Conservation (phyloP, 2,113 vertebrate species). For the Sclerurus mexicanus region DNA sequence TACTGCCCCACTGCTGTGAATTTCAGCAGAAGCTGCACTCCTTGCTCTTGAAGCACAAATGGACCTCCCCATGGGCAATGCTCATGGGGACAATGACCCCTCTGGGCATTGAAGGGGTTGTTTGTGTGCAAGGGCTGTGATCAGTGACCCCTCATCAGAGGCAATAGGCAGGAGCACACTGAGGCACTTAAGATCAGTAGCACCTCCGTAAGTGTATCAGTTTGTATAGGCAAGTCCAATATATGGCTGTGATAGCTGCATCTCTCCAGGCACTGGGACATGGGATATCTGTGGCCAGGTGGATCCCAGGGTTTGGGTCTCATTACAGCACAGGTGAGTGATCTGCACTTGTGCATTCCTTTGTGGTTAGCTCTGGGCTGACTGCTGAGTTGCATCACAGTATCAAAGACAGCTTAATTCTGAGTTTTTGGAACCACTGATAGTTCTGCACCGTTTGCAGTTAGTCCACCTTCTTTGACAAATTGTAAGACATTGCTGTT, state of each 20-base stretch:
- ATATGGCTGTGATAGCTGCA: not conserved
- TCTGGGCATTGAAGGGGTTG: not conserved
- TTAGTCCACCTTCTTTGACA: not conserved
- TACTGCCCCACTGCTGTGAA: fast-evolving
- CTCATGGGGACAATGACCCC: not conserved
- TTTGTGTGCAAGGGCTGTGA: not conserved
- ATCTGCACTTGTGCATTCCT: not conserved
- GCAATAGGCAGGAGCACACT: not conserved
- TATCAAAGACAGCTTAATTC: not conserved
- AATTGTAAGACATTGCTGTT: not conserved
- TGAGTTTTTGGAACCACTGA: not conserved
- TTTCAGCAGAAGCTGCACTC: not conserved
- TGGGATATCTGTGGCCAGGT: not conserved
- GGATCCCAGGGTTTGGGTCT: not conserved
- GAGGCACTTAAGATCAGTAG: not conserved
- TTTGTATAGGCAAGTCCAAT: not conserved
- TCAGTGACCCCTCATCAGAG: not conserved
- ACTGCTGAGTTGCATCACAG: not conserved
- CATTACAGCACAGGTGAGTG: not conserved
- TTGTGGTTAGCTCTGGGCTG: not conserved
- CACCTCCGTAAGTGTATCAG: not conserved
- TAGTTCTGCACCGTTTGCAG: not conserved
- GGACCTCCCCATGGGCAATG: not conserved
- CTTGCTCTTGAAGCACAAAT: not conserved
- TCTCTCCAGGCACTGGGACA: not conserved